phyloP scores from a whole-genome alignment of 2,113 vertebrate genomes.

The Cairina moschata region DNA sequence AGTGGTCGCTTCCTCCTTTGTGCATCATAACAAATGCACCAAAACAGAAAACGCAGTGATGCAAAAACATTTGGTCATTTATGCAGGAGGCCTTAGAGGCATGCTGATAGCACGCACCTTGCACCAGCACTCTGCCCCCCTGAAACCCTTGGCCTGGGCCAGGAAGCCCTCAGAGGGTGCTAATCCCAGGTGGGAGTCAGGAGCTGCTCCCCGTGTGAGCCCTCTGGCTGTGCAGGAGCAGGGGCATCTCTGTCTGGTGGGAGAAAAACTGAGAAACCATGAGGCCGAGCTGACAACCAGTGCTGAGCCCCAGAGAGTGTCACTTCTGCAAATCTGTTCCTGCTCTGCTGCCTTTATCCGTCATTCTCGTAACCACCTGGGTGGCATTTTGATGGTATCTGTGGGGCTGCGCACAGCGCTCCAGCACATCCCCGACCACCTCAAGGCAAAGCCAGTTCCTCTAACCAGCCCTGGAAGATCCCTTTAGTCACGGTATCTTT shows the following conservation, averaged over 20 bases:
- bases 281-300: neutral
- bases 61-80: fast-evolving
- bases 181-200: neutral
- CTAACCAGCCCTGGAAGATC: constrained; percentile 3
- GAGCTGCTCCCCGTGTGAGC: neutral
- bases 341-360: neutral
- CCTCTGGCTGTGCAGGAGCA: neutral
- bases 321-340: constrained; percentile 59
- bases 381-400: neutral
- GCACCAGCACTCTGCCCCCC: fast-evolving
- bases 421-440: constrained; percentile 21
- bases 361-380: neutral
- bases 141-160: fast-evolving
- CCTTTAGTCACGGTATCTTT: constrained; percentile 57
- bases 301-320: neutral
- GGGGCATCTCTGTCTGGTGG: neutral
- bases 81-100: fast-evolving
- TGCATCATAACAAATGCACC: neutral
- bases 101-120: fast-evolving
- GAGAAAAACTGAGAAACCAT: neutral
- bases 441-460: constrained; percentile 36
- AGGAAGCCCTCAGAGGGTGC: neutral
- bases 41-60: fast-evolving
- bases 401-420: neutral
- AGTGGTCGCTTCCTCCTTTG: fast-evolving